A percentile compares a stretch with the other conserved stretches of the same genome.
Evolutionary conservation across 2,113 vertebrate species (phyloP).

Genomic region (Tauraco erythrolophus): DNA sequence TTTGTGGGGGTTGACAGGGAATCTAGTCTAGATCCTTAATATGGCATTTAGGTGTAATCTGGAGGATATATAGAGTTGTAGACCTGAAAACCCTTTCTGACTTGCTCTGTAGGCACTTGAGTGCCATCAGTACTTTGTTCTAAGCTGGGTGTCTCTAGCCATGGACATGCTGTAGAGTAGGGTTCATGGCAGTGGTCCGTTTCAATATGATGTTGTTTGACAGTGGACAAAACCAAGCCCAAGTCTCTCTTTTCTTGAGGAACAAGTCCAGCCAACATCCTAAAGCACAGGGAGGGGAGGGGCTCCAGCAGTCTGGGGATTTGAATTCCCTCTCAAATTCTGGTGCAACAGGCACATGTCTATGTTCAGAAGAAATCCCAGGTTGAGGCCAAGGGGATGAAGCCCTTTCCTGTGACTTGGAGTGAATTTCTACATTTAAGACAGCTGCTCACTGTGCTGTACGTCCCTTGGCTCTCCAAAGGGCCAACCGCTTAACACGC

Average conservation of each 20-base stretch:
- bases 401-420: not conserved
- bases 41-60: not conserved
- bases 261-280: not conserved
- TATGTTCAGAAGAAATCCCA: not conserved
- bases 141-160: not conserved
- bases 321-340: not conserved
- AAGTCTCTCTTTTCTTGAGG: not conserved
- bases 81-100: not conserved
- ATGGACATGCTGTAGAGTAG: accelerated
- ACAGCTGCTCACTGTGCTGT: not conserved
- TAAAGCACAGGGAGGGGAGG: not conserved
- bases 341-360: not conserved
- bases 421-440: not conserved
- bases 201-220: not conserved
- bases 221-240: not conserved
- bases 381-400: not conserved
- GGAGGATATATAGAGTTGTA: not conserved
- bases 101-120: too few relatives aligned
- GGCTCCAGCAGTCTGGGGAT: accelerated
- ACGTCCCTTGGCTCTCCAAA: not conserved
- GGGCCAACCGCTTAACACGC: not conserved
- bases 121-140: accelerated
- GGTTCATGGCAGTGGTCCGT: accelerated
- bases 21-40: not conserved
- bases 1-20: accelerated